Evolutionary conservation across 2,888 invertebrate genomes (phyloP).

Genomic region (Mythimna vitellina): DNA sequence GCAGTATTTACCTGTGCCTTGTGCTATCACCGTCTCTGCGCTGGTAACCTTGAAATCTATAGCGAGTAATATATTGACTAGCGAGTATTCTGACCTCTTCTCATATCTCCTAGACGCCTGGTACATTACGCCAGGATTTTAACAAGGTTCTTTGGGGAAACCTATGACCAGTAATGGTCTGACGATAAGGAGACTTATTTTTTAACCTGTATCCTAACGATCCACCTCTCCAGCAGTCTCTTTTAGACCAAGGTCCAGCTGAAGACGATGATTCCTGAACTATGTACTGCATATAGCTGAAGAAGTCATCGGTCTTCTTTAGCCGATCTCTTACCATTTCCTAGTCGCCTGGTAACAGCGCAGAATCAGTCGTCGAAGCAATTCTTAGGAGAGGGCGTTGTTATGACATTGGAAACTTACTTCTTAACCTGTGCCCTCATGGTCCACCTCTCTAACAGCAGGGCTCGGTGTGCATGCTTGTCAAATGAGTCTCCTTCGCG

Average conservation of each 20-base stretch:
- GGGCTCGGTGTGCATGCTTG: conserved; percentile 81
- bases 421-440: conserved; percentile 91
- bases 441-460: conserved; percentile 96
- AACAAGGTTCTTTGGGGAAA: too few species aligned
- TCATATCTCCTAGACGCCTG: too few species aligned
- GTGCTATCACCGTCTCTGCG: too few species aligned
- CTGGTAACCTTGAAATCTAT: too few species aligned
- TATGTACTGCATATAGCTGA: not conserved
- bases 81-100: too few species aligned
- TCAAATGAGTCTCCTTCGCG: conserved; percentile 81
- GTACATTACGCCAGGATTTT: too few species aligned
- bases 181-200: not conserved
- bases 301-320: not conserved
- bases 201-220: not conserved
- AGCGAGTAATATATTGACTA: too few species aligned
- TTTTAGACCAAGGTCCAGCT: not conserved
- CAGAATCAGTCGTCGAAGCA: not conserved
- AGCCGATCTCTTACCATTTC: not conserved
- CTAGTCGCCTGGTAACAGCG: not conserved
- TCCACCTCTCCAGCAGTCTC: not conserved
- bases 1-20: too few species aligned
- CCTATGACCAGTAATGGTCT: too few species aligned
- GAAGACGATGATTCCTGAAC: not conserved
- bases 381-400: too few species aligned
- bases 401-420: conserved; percentile 67